These are phyloP conservation scores for Bombus superbus DNA, from an alignment of 1,140 invertebrate genomes.

Conservation along the genomic window DNA sequence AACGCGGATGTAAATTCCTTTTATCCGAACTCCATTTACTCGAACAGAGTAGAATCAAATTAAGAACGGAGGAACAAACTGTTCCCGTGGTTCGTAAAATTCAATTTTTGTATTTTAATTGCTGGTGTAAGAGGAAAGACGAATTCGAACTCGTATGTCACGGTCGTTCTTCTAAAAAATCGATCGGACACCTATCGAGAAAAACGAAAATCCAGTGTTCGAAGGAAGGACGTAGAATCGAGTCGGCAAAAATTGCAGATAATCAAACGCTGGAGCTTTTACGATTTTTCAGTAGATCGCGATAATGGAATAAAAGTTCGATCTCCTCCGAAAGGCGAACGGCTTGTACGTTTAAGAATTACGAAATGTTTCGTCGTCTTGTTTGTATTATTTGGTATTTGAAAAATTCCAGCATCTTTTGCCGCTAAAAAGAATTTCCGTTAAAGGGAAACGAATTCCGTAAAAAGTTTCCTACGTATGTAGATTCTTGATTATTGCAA, in stretches of 20 bases:
- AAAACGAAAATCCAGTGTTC: not conserved
- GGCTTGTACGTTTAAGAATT: not conserved
- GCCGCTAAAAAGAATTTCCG: not conserved
- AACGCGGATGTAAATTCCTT: not conserved
- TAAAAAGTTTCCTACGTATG: not conserved
- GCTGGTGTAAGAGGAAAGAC: not conserved
- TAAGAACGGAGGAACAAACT: not conserved
- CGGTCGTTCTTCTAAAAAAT: not conserved
- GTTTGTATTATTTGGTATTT: not conserved
- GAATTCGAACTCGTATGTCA: constrained; percentile 56
- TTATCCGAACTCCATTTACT: no score
- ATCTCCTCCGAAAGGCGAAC: rapidly evolving
- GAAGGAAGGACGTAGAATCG: not conserved
- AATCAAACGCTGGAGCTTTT: not conserved
- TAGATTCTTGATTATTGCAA: not conserved
- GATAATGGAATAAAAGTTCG: not conserved
- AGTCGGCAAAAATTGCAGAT: not conserved
- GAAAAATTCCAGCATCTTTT: not conserved
- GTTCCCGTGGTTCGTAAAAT: not conserved
- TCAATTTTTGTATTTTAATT: not conserved
- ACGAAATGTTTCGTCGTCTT: not conserved
- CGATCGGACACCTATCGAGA: no score
- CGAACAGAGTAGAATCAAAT: no score
- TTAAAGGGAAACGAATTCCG: not conserved
- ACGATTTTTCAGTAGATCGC: no score